Conservation (phyloP, 2,113 vertebrate genomes). For the Daboia siamensis region DNA sequence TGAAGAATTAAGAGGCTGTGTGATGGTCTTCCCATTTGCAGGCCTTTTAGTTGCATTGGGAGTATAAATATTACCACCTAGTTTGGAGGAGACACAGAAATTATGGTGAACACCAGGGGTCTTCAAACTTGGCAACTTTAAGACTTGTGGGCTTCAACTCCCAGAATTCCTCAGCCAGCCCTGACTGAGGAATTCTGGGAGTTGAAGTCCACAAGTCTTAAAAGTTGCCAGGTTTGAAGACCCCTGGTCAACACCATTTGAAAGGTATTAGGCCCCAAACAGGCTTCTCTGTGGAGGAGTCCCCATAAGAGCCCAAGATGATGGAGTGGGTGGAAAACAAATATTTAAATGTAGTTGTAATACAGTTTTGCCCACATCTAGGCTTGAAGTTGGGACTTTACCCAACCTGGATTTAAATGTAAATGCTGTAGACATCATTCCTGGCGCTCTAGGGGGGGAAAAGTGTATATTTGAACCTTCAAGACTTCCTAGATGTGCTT, state of each 20-base stretch:
- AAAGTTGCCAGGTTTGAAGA: no score
- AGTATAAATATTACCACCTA: not conserved
- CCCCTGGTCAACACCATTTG: not conserved
- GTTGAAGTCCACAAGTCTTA: no score
- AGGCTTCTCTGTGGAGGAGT: not conserved
- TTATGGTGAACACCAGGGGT: not conserved
- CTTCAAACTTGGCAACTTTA: no score
- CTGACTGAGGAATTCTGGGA: no score
- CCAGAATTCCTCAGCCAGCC: no score
- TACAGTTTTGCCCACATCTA: not conserved
- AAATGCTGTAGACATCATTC: not conserved
- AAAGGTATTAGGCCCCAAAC: not conserved
- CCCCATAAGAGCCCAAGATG: not conserved
- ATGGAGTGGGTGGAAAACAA: not conserved
- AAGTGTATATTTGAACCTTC: not conserved
- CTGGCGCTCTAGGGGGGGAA: not conserved
- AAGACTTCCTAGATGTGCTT: not conserved
- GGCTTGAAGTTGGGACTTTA: not conserved
- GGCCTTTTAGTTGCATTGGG: not conserved
- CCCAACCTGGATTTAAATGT: not conserved
- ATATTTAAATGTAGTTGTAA: not conserved
- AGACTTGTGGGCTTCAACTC: no score
- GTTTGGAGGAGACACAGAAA: not conserved
- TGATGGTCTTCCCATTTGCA: not conserved
- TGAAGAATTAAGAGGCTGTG: not conserved